Evolutionary conservation across 2,113 vertebrate species (phyloP), one percentile per base, ranked within the genome.

Genomic region (Indicator maculatus): DNA sequence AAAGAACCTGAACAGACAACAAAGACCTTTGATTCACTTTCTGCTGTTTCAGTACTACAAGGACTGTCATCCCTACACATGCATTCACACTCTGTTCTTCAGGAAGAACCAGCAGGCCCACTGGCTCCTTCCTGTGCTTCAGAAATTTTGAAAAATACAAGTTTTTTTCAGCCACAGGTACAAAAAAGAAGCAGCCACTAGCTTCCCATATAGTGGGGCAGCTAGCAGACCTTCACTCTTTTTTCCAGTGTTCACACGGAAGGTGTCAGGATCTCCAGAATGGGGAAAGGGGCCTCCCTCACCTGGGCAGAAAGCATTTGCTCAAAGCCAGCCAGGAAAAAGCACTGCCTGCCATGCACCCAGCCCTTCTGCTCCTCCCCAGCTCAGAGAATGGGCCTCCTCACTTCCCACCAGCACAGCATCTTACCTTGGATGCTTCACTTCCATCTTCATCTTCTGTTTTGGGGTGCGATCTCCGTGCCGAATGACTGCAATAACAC

Each of bases 401-500:
- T 36, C 56, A 12, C 41, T 41, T 50, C 38, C 44, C 67, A 64
- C 44, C 15, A 77, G 38, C 45, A 59, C 31, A 58, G 83, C 56
- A 63, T 4, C 75, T 83, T 97, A 99, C 99, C 99, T 98, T 23
- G 99, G 96, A 90, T 99, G 99, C 30, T 98, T 99, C 69, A 99
- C 99, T 94, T 99, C 99, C 99, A 99, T 99, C 97, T 99, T 99
- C 99, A 99, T 99, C 96, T 99, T 99, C 97, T 99, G 99, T 92
- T 99, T 99, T 3, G 99, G 99, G 2, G 99, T 99, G 80, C 99
- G 97, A 95, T 99, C 99, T 77, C 99, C 99, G 2, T 99, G 99
- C 18, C 99, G 98, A 90, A 99, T 99, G 63, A 99, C 98, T 8
- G 99, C 99, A 44, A 99, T 99, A 82, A 99, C 99, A 70, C 99